These are phyloP conservation scores for Enteromius thamalakanensis DNA, from an alignment of 2,797 vertebrate genomes.

Conservation along the genomic window DNA sequence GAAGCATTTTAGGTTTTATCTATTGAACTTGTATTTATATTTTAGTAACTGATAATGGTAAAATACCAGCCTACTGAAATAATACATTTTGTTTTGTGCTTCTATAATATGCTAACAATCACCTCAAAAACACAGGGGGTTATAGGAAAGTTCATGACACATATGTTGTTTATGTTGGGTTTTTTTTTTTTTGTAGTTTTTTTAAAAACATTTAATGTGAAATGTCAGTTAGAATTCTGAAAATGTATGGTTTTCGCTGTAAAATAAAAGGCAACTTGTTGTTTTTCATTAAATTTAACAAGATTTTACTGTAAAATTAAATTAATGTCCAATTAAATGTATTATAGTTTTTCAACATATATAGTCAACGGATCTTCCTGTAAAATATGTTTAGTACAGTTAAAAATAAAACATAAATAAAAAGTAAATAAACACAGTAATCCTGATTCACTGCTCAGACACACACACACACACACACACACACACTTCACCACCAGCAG, in stretches of 20 bases:
- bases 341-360: background rate
- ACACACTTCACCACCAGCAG: constrained; percentile 67
- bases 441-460: constrained; percentile 68
- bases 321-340: background rate
- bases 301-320: background rate
- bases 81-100: background rate
- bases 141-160: background rate
- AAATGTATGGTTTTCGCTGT: background rate
- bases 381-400: background rate
- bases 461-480: constrained; percentile 27
- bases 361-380: background rate
- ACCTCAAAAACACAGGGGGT: background rate
- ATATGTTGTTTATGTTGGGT: background rate
- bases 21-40: background rate
- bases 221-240: background rate
- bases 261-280: background rate
- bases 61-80: background rate
- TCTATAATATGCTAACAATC: background rate
- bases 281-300: background rate
- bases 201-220: background rate
- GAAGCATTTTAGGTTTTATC: background rate
- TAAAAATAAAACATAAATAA: constrained; percentile 49
- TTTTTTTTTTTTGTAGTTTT: too few relatives aligned
- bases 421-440: constrained; percentile 77
- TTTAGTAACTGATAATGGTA: background rate